Conservation (phyloP, 2,797 vertebrate species). For the Pygocentrus nattereri region DNA sequence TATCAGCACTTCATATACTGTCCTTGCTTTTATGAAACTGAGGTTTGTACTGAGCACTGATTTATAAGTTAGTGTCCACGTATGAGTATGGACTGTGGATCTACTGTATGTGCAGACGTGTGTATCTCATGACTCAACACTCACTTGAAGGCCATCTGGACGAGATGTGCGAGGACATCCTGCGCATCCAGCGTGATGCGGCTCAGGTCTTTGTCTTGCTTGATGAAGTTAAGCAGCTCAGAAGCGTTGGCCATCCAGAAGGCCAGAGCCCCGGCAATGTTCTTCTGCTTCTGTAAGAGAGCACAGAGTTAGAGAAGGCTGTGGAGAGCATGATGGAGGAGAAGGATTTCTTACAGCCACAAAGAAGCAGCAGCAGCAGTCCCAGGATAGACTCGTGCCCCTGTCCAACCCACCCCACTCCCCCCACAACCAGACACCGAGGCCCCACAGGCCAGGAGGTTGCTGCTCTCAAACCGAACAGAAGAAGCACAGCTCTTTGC, state of each 20-base stretch:
- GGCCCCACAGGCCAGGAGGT: constrained; percentile 3
- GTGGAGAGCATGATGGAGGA: constrained; percentile 49
- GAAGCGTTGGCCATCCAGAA: constrained; percentile 99
- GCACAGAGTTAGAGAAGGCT: constrained; percentile 33
- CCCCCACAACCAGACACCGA: constrained; percentile 83
- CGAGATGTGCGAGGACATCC: constrained; percentile 94
- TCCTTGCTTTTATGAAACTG: no score
- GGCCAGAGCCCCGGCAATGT: constrained; percentile 96
- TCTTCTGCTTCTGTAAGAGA: constrained; percentile 94
- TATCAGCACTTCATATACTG: no score
- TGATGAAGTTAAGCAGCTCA: constrained; percentile 96
- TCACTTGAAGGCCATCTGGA: constrained; percentile 99
- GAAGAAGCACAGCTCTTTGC: neutral
- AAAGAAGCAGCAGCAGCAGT: constrained; percentile 79
- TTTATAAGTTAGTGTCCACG: no score
- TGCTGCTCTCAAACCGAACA: neutral
- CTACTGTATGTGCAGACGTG: neutral
- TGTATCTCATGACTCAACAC: constrained; percentile 54
- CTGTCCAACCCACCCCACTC: constrained; percentile 74
- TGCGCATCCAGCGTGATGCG: constrained; percentile 94
- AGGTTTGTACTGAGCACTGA: no score
- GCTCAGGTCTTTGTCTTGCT: constrained; percentile 95
- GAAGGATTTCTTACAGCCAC: constrained; percentile 71
- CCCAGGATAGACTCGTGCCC: constrained; percentile 89
- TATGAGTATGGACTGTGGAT: no score